A percentile compares a stretch with the other conserved stretches of the same genome.
Conservation (phyloP, 1,140 invertebrate genomes). For the Goniozus legneri region DNA sequence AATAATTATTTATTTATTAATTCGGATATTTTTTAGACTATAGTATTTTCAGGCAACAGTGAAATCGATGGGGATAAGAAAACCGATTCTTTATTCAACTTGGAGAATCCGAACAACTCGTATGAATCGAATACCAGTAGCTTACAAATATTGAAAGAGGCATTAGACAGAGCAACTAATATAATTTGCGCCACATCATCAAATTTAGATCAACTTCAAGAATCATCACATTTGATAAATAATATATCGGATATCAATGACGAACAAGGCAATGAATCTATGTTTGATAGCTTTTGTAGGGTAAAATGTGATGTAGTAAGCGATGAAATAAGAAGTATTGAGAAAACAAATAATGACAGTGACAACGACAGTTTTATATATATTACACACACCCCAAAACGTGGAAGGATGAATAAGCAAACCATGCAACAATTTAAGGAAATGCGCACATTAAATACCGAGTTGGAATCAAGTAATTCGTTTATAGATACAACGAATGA, state of each 20-base stretch:
- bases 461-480: too few species aligned
- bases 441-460: too few species aligned
- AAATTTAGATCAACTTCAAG: constrained; percentile 2
- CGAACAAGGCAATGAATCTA: constrained; percentile 7
- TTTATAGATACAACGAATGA: neutral
- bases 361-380: neutral
- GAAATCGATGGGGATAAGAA: too few species aligned
- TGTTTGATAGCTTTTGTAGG: constrained; percentile 26
- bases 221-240: constrained; percentile 1
- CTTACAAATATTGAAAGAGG: constrained; percentile 28
- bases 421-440: too few species aligned
- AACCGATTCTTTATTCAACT: too few species aligned
- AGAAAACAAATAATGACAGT: constrained; percentile 11
- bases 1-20: too few species aligned
- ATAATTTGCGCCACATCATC: constrained; percentile 25
- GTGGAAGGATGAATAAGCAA: too few species aligned
- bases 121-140: neutral
- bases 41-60: too few species aligned
- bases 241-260: too few species aligned
- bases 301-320: constrained; percentile 9
- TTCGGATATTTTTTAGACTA: too few species aligned
- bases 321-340: constrained; percentile 24
- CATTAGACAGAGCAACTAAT: constrained; percentile 35
- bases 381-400: too few species aligned
- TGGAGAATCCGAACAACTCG: too few species aligned